Percentiles rank a stretch among this genome's conserved stretches.
phyloP scores from a whole-genome alignment of 2,797 vertebrate species.

The Mallotus villosus region DNA sequence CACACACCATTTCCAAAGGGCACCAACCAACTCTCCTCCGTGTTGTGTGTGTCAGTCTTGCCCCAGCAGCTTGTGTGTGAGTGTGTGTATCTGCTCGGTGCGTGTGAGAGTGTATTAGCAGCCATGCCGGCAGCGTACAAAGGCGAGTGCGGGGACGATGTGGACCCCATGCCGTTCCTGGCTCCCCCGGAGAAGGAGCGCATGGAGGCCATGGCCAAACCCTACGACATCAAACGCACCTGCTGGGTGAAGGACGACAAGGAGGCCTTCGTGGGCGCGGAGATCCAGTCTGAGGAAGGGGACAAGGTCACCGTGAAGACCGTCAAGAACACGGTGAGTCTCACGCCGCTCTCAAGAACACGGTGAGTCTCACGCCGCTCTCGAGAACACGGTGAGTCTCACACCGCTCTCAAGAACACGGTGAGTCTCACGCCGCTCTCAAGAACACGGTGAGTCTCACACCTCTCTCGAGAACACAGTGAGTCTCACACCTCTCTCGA shows the following conservation, averaged over 20 bases:
- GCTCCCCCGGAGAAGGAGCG: slow-evolving; percentile 64
- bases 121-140: slow-evolving; percentile 60
- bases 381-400: too few species aligned
- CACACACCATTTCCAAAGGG: not conserved
- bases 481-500: too few species aligned
- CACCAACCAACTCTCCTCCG: not conserved
- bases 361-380: slow-evolving; percentile 42
- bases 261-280: slow-evolving; percentile 59
- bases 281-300: slow-evolving; percentile 71
- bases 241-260: slow-evolving; percentile 74
- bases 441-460: slow-evolving; percentile 60
- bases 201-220: slow-evolving; percentile 62
- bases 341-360: slow-evolving; percentile 14
- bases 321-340: slow-evolving; percentile 59
- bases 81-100: slow-evolving; percentile 19
- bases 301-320: slow-evolving; percentile 71
- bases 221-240: slow-evolving; percentile 71
- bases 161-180: slow-evolving; percentile 71
- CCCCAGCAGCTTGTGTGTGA: slow-evolving; percentile 22
- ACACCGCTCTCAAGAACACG: slow-evolving; percentile 63
- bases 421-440: slow-evolving; percentile 41
- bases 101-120: slow-evolving; percentile 25
- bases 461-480: too few species aligned
- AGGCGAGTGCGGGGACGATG: slow-evolving; percentile 64
- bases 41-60: slow-evolving; percentile 10